These are phyloP conservation scores for Parazoanthus darwini DNA, from an alignment of 92 coral and sea anemone genomes.

Conservation along the genomic window DNA sequence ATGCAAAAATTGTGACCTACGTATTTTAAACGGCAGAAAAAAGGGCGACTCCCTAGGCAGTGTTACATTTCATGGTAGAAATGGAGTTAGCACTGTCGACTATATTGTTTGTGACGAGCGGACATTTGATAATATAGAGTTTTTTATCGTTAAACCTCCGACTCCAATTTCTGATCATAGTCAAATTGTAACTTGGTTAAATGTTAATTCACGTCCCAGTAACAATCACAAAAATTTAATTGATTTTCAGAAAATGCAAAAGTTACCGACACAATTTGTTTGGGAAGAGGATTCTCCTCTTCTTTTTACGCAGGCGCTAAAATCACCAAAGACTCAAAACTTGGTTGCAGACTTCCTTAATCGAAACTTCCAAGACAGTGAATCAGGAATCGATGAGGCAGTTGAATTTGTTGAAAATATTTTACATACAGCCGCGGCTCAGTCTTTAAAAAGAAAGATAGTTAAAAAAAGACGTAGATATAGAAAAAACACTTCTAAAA, in stretches of 20 bases:
- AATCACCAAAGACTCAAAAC: slow-evolving; percentile 21
- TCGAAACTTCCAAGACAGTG: background rate
- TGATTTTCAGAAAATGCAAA: background rate
- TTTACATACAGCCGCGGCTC: slow-evolving; percentile 25
- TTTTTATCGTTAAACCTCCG: slow-evolving; percentile 15
- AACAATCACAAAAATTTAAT: background rate
- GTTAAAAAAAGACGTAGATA: background rate
- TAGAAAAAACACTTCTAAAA: slow-evolving; percentile 16
- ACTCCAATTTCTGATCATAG: slow-evolving; percentile 17
- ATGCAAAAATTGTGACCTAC: slow-evolving; percentile 3
- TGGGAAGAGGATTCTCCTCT: slow-evolving; percentile 6
- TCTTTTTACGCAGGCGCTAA: background rate
- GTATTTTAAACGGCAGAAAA: too few species aligned
- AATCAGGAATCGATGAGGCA: slow-evolving; percentile 37
- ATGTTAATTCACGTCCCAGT: background rate
- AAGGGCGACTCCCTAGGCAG: background rate
- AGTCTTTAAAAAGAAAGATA: slow-evolving; percentile 41
- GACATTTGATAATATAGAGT: background rate
- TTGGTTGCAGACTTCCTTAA: slow-evolving; percentile 24
- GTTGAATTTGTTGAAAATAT: slow-evolving; percentile 30
- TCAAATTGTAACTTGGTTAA: background rate
- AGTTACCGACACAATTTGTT: slow-evolving; percentile 4
- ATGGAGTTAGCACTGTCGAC: background rate
- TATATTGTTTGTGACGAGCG: background rate
- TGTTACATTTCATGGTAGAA: background rate